A percentile compares a stretch with the other conserved stretches of the same genome.
phyloP scores from a whole-genome alignment of 2,113 vertebrate genomes.

The Morone chrysops region DNA sequence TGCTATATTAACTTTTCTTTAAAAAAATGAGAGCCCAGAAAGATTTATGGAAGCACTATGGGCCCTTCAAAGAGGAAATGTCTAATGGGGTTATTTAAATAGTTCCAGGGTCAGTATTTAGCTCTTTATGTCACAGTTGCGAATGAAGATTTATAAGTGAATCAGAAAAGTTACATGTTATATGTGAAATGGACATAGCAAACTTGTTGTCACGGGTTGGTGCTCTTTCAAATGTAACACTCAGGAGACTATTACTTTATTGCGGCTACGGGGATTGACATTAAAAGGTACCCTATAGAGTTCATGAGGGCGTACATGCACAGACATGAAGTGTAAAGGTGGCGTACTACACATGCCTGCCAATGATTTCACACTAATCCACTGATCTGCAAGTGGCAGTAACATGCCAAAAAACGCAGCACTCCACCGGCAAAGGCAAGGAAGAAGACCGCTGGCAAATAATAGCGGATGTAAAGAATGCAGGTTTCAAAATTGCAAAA shows the following conservation, averaged over 20 bases:
- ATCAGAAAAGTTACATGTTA: neutral
- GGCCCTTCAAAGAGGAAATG: neutral
- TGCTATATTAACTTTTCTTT: neutral
- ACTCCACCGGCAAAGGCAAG: too few species aligned
- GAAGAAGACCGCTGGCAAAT: neutral
- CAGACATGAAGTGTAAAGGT: too few species aligned
- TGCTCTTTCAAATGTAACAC: neutral
- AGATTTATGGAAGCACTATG: neutral
- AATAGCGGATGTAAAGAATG: neutral
- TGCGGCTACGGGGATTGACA: neutral
- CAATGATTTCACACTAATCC: neutral
- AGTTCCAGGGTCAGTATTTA: slow-evolving; percentile 6
- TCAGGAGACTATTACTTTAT: too few species aligned
- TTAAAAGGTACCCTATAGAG: neutral
- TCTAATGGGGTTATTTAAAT: neutral
- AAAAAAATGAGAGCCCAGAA: neutral
- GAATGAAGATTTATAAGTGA: neutral
- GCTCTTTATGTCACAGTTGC: neutral
- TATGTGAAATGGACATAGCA: neutral
- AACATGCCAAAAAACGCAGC: too few species aligned
- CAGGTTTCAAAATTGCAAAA: neutral
- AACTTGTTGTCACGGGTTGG: neutral
- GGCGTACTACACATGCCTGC: neutral
- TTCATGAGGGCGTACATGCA: too few species aligned
- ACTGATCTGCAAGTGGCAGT: neutral